Conservation (phyloP, 2,113 vertebrate species). For the Apodemus speciosus region DNA sequence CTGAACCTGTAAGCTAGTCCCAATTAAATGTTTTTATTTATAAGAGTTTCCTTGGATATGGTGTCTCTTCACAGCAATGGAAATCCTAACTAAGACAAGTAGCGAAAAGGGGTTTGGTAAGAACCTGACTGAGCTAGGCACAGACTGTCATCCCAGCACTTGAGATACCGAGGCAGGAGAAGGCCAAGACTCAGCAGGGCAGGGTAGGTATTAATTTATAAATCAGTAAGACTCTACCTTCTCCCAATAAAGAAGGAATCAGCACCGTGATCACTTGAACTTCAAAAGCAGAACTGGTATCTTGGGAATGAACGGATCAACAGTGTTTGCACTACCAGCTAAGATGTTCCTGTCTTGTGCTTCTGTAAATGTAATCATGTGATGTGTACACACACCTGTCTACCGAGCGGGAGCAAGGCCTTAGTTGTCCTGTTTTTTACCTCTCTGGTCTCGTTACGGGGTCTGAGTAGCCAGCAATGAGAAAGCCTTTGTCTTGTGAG, state of each 20-base stretch:
- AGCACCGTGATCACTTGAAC: neutral
- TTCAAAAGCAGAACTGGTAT: neutral
- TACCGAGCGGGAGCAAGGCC: neutral
- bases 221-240: neutral
- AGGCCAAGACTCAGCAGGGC: neutral
- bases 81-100: neutral
- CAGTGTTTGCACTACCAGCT: neutral
- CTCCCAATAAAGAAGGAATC: neutral
- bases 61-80: too few species aligned
- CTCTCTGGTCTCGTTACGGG: neutral
- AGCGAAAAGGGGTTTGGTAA: neutral
- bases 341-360: neutral
- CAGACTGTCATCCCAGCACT: neutral
- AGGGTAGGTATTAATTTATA: too few species aligned
- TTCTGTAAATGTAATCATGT: neutral
- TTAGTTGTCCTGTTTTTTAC: neutral
- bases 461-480: neutral
- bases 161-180: neutral
- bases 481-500: neutral
- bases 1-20: too few species aligned
- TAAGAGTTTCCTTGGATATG: too few species aligned
- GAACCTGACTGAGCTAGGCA: neutral
- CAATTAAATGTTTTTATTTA: too few species aligned
- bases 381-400: rapidly evolving
- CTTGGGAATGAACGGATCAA: neutral